phyloP scores from a whole-genome alignment of 2,113 vertebrate genomes.

The Sardina pilchardus region DNA sequence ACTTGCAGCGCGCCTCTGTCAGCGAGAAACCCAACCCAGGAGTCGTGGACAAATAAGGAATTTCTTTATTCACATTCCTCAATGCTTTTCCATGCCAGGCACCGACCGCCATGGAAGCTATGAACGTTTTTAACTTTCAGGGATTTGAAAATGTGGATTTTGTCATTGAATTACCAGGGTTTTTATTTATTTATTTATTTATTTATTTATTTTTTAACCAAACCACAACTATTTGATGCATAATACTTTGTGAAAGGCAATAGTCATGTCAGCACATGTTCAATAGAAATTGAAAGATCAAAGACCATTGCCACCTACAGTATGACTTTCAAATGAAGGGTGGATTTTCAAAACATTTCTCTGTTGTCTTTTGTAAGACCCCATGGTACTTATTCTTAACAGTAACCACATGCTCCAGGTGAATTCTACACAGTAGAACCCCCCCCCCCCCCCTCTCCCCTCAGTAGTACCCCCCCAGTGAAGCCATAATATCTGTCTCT shows the following conservation, averaged over 20 bases:
- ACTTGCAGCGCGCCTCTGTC: neutral
- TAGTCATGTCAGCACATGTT: neutral
- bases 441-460: no score
- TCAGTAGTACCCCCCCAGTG: neutral
- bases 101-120: no score
- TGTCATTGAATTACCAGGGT: no score
- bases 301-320: neutral
- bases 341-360: neutral
- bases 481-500: neutral
- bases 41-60: neutral
- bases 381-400: neutral
- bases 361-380: neutral
- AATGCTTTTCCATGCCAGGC: neutral
- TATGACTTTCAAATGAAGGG: neutral
- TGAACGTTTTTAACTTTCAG: neutral
- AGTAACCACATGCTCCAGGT: neutral
- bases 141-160: neutral
- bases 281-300: conserved; percentile 2
- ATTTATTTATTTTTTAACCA: no score
- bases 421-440: neutral
- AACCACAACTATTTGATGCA: neutral
- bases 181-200: neutral
- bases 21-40: conserved; percentile 8
- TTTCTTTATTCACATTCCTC: neutral
- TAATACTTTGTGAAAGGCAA: neutral